Base-by-base conservation (phyloP, 2,888 invertebrate species). In the Selenia dentaria region DNA sequence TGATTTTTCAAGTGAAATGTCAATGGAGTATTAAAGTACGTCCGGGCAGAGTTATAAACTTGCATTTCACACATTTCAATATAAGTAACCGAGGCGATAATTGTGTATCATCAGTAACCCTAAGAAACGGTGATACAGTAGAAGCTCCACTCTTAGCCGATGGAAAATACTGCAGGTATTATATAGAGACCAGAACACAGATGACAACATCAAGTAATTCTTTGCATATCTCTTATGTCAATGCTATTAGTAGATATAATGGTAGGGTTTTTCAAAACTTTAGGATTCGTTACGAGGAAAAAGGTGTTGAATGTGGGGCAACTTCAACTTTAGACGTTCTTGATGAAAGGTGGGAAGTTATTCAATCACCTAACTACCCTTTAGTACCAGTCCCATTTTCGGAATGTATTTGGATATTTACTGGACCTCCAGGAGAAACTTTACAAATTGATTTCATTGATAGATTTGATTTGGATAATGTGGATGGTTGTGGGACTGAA, bases 291-390 rank as follows among this genome's bases (percentile, higher is more conserved):
- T 94, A 91, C 68, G 91, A 92, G 62, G 95, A 96, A 79, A 74
- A 92, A 31, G 91, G 93, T 11, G 69, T 92, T 36, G 91, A 92
- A 36, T 97, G 97, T 77, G 96, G 96, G 1, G 93, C 92, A 4
- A 88, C 90, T 6, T 85, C 94, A n/a, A 67, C 65, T n/a, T 74
- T 97, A 33, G 84, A 90, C 6, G 44, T 22, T 8, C 22, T 74
- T 0, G 78, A 81, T 0, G 83, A 89, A 36, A 81, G 71, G 26
- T 86, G 84, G 52, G 91, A 92, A 51, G 78, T 86, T 33, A 93
- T 98, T 41, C 91, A 76, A 11, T 94, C 97, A 0, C 98, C 97
- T 0, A 95, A 95, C 59, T 97, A 95, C 83, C 98, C 98, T 0
- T 93, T 93, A 48, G 91, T 94, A 12, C 97, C 98, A 1, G 87